Evolutionary conservation across 2,888 invertebrate species (phyloP).

Genomic region (Plebejus anna): DNA sequence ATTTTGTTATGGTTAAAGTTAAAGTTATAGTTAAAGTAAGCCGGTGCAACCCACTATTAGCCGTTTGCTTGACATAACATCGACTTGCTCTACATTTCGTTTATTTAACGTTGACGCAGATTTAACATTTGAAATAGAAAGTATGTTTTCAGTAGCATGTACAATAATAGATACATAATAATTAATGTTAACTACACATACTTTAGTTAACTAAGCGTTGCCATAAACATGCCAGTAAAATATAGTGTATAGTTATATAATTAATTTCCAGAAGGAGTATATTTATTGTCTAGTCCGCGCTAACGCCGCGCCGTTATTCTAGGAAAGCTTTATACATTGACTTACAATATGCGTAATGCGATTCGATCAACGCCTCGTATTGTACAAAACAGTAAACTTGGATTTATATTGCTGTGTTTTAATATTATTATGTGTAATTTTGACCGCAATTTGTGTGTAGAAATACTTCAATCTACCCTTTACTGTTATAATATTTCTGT

Average conservation of each 20-base stretch:
- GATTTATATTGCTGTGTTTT: neutral
- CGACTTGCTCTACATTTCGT: too few species aligned
- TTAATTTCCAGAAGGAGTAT: neutral
- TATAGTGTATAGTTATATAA: neutral
- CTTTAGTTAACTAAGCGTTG: neutral
- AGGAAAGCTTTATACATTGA: neutral
- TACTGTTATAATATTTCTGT: neutral
- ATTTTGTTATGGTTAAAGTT: too few species aligned
- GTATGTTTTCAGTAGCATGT: neutral
- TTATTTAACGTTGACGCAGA: too few species aligned
- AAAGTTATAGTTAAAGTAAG: too few species aligned
- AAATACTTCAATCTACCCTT: neutral
- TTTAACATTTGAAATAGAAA: neutral
- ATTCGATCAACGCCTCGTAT: neutral
- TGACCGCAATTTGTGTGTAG: neutral
- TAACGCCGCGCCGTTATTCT: constrained; percentile 1
- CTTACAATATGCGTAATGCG: neutral
- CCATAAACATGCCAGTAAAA: neutral
- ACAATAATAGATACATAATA: neutral
- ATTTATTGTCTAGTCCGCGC: constrained; percentile 4
- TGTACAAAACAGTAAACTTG: neutral
- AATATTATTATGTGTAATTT: neutral
- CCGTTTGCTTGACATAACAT: too few species aligned
- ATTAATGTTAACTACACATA: neutral
- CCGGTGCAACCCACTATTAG: too few species aligned